Evolutionary conservation across 2,113 vertebrate species (phyloP).

Genomic region (Guaruba guarouba): DNA sequence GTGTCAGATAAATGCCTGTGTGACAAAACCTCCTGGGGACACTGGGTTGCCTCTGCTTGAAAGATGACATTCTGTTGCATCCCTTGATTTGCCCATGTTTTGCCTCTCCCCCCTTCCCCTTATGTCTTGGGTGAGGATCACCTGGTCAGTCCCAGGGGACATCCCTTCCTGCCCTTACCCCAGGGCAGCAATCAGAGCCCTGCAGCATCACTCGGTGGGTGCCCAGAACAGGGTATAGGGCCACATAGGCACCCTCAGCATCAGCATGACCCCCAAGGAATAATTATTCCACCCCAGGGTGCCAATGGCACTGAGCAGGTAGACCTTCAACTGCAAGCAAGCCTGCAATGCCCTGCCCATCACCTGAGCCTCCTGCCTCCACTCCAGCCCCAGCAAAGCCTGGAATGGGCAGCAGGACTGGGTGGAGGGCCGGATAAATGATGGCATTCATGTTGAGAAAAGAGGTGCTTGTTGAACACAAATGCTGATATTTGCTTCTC

Average conservation of each 20-base stretch:
- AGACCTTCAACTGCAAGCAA: background rate
- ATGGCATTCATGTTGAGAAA: background rate
- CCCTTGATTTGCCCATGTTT: background rate
- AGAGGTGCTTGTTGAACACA: background rate
- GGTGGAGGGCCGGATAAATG: background rate
- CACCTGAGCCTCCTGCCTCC: background rate
- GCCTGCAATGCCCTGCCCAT: background rate
- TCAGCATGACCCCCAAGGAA: accelerated
- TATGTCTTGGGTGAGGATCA: accelerated
- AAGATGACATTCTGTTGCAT: background rate
- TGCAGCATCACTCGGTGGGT: accelerated
- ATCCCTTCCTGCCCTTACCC: background rate
- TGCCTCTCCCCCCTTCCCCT: background rate
- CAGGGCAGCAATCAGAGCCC: background rate
- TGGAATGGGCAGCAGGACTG: background rate
- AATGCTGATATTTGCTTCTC: background rate
- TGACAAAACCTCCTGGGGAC: accelerated
- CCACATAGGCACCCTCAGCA: accelerated
- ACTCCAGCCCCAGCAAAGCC: background rate
- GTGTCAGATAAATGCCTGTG: accelerated
- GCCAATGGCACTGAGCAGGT: background rate
- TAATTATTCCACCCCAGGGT: accelerated
- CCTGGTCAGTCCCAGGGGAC: background rate
- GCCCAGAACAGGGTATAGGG: background rate
- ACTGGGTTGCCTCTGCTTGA: accelerated